Percentiles rank a stretch among this genome's conserved stretches.
Conservation (phyloP, 2,888 invertebrate genomes). For the Aleiodes leptofemur region DNA sequence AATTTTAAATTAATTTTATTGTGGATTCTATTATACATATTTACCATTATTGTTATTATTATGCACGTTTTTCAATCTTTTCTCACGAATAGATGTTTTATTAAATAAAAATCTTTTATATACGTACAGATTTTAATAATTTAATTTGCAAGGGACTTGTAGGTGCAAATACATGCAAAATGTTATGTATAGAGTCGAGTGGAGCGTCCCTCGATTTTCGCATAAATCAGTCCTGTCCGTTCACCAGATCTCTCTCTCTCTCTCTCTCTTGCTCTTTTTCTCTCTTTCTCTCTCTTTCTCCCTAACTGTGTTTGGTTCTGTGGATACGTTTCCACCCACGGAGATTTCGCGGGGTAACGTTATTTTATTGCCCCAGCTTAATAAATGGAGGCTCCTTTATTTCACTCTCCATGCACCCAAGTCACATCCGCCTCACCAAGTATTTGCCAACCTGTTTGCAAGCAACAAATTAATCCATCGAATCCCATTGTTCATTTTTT, state of each 20-base stretch:
- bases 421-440: conserved; percentile 66
- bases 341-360: conserved; percentile 63
- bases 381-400: conserved; percentile 73
- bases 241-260: conserved; percentile 13
- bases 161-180: conserved; percentile 43
- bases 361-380: conserved; percentile 73
- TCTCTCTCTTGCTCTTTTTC: conserved; percentile 11
- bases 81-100: conserved; percentile 28
- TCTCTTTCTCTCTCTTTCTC: conserved; percentile 37
- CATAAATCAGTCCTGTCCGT: conserved; percentile 70
- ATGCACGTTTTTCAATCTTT: not conserved
- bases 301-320: conserved; percentile 4
- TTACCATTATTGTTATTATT: too few species aligned
- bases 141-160: conserved; percentile 37
- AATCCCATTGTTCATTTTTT: conserved; percentile 59
- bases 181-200: conserved; percentile 54
- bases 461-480: conserved; percentile 74
- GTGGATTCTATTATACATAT: too few species aligned
- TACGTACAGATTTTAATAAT: conserved; percentile 19
- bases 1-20: too few species aligned
- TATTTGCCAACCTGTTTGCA: conserved; percentile 73
- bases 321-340: conserved; percentile 65
- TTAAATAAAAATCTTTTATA: conserved; percentile 16
- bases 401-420: conserved; percentile 59
- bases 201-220: conserved; percentile 70